Evolutionary conservation across 2,797 vertebrate genomes (phyloP).

Genomic region (Scolopax rusticola): DNA sequence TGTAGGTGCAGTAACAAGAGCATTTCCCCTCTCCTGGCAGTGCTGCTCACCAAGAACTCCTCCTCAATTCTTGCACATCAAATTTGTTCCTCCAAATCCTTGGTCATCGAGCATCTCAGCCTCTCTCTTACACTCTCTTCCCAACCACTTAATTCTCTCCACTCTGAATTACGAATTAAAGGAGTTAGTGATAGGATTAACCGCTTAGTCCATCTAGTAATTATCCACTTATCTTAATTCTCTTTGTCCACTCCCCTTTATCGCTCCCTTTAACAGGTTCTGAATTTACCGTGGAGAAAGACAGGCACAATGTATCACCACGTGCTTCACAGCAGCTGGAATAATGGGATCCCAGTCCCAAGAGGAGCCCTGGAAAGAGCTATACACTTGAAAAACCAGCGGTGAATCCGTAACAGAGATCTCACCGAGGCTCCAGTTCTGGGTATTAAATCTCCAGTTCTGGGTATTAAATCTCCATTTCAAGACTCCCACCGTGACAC

Average conservation of each 20-base stretch:
- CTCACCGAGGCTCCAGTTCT: background rate
- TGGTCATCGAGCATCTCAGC: background rate
- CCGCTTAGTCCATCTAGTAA: background rate
- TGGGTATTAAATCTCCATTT: background rate
- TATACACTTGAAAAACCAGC: background rate
- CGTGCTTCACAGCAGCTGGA: background rate
- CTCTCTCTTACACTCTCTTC: background rate
- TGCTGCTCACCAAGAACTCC: background rate
- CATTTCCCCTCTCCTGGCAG: background rate
- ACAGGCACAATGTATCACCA: background rate
- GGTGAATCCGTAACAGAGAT: background rate
- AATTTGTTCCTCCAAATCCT: background rate
- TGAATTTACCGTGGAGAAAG: background rate
- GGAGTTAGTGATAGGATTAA: constrained; percentile 24
- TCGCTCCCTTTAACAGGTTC: background rate
- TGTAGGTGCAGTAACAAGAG: background rate
- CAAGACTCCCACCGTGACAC: background rate
- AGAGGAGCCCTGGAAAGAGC: background rate
- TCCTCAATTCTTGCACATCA: background rate
- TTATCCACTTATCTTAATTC: constrained; percentile 57
- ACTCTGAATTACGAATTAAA: background rate
- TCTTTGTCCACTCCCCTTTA: constrained; percentile 44
- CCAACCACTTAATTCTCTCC: constrained; percentile 7
- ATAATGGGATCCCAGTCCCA: background rate
- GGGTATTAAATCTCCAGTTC: background rate